phyloP scores from a whole-genome alignment of 1,140 invertebrate genomes.

The Cataglyphis hispanica region DNA sequence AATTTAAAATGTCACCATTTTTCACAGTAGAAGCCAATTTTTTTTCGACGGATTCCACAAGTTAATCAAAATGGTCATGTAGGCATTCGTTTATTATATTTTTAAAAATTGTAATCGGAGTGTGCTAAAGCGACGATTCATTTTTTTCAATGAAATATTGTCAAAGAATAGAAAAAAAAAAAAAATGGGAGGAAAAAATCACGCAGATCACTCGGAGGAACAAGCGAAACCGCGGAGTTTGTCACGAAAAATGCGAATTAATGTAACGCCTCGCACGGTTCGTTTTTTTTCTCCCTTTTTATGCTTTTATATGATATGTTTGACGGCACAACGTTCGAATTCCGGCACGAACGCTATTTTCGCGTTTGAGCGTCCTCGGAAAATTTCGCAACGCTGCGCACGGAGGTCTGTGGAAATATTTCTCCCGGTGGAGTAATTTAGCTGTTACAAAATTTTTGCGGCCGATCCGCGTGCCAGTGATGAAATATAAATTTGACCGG shows the following conservation, averaged over 20 bases:
- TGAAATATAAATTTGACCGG: constrained; percentile 45
- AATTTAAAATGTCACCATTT: constrained; percentile 22
- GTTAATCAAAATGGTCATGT: constrained; percentile 42
- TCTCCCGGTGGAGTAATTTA: constrained; percentile 53
- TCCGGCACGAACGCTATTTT: constrained; percentile 45
- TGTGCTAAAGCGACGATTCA: constrained; percentile 28
- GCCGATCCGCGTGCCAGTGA: constrained; percentile 21
- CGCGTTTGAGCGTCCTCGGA: constrained; percentile 28
- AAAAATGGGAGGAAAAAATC: not conserved
- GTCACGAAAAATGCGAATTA: constrained; percentile 61
- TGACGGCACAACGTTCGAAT: constrained; percentile 47
- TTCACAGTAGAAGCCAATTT: constrained; percentile 43
- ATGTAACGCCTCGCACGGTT: constrained; percentile 41
- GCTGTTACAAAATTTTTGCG: constrained; percentile 51
- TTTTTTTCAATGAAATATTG: constrained; percentile 47
- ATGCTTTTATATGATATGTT: constrained; percentile 45
- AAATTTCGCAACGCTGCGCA: constrained; percentile 49
- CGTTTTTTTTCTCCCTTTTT: constrained; percentile 21
- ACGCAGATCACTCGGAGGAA: constrained; percentile 21
- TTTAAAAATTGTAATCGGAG: constrained; percentile 42
- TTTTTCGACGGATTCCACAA: constrained; percentile 33
- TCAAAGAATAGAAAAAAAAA: constrained; percentile 36
- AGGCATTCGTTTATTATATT: constrained; percentile 48
- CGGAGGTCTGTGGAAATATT: constrained; percentile 52
- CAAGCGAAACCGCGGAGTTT: constrained; percentile 28